These are phyloP conservation scores for Rhinolophus sinicus DNA, from an alignment of 2,113 vertebrate genomes.

Conservation along the genomic window DNA sequence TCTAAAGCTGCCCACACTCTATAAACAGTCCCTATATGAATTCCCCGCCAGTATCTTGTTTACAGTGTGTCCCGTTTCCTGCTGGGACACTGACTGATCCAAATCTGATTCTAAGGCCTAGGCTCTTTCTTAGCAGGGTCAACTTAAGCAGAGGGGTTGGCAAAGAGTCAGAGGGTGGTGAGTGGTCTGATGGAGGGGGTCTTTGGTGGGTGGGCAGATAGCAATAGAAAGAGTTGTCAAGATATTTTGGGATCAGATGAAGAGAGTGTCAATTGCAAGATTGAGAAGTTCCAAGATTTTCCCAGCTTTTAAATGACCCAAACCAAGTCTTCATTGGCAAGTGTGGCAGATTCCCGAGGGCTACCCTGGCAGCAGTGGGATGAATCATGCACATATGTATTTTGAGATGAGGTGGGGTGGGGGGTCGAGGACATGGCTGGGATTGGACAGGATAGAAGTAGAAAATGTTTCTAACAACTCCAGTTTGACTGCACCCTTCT, in stretches of 20 bases:
- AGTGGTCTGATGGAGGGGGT: background rate
- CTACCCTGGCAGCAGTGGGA: background rate
- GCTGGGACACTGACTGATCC: background rate
- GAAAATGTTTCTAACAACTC: background rate
- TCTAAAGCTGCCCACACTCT: background rate
- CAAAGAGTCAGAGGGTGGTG: background rate
- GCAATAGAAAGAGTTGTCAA: background rate
- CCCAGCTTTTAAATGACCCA: background rate
- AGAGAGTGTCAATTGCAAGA: background rate
- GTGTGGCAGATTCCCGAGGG: background rate
- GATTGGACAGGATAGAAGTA: background rate
- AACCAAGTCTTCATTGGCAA: background rate
- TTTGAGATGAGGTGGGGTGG: background rate
- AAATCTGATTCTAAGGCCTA: background rate
- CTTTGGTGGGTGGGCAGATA: background rate
- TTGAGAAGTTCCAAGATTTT: background rate
- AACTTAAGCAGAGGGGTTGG: background rate
- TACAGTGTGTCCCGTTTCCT: background rate
- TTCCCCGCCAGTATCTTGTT: background rate
- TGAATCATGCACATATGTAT: background rate
- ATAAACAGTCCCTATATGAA: fast-evolving
- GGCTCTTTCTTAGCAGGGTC: background rate
- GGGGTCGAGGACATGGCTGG: background rate
- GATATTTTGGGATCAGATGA: background rate
- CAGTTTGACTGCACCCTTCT: background rate